Base-by-base conservation (phyloP, 1,140 invertebrate species). In the Pinna nobilis region DNA sequence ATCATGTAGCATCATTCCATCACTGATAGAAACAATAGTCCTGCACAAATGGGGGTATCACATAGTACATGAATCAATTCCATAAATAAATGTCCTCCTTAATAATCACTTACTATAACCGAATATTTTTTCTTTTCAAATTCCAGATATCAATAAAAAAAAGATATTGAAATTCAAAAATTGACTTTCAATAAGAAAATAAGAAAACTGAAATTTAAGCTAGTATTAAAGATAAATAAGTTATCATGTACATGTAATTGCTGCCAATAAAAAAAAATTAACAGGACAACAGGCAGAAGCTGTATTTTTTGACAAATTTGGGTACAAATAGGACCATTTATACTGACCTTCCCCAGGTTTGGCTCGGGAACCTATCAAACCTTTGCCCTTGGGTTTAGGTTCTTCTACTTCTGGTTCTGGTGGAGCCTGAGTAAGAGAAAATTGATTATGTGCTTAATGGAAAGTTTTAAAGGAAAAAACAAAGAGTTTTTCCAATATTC, bases 331-430 rank as follows among this genome's bases (percentile, higher is more conserved):
- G n/a, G 11, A 23, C 18, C 7, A 39, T 30, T 41, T 7, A n/a
- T n/a, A n/a, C 59, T 51, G 44, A 66, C 75, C 70, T 55, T 74
- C 74, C 25, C 65, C 61, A 65, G 75, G 69, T 41, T 79, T 75
- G 32, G 68, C 57, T 57, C 73, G 72, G 32, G 53, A 59, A 9
- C 73, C 73, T 55, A 75, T 75, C 33, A 75, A 44, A 59, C 73
- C 73, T 61, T 77, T 72, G 18, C 53, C 55, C n/a, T 70, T 73
- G 59, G 64, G 71, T 18, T 79, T 79, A 23, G 39, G 11, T 55
- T 68, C 50, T 28, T 72, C 71, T 44, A 68, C 65, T 32, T 59
- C 55, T 6, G 55, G 55, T 25, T 59, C 55, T 6, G 55, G 55
- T 25, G 33, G 55, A n/a, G 55, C 30, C 18, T 59, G 55, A 33